These are phyloP conservation scores for Meloidogyne chitwoodi DNA, from an alignment of 1,140 invertebrate genomes.

Conservation along the genomic window DNA sequence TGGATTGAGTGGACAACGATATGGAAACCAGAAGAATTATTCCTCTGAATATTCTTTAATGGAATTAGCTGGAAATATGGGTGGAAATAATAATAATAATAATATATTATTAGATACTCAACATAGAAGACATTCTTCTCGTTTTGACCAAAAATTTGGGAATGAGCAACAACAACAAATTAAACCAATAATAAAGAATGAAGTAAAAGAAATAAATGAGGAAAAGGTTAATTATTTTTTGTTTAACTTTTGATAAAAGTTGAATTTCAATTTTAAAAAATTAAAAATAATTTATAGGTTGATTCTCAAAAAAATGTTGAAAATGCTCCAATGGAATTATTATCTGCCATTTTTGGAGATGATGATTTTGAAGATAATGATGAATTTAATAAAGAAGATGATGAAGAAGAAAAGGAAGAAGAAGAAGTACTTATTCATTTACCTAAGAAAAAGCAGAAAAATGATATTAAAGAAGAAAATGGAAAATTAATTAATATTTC, in stretches of 20 bases:
- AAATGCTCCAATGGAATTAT: conserved; percentile 9
- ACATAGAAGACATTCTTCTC: conserved; percentile 1
- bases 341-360: conserved; percentile 7
- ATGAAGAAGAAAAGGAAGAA: conserved; percentile 1
- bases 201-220: background rate
- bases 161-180: background rate
- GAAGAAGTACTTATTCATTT: background rate
- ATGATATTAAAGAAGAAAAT: background rate
- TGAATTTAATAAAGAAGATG: background rate
- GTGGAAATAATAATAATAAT: too few species aligned
- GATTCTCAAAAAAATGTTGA: background rate
- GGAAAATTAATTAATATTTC: background rate
- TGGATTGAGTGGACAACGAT: conserved; percentile 24
- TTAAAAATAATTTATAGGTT: background rate
- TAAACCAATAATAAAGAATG: background rate
- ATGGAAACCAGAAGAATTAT: conserved; percentile 1
- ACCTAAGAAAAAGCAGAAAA: background rate
- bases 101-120: background rate
- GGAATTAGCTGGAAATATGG: conserved; percentile 7
- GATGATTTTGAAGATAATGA: conserved; percentile 7
- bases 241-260: too few species aligned
- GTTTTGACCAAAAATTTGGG: conserved; percentile 10
- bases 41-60: conserved; percentile 18
- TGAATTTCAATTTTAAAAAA: too few species aligned
- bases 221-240: background rate